phyloP scores from a whole-genome alignment of 1,140 invertebrate species.

The Aleiodes sp. region DNA sequence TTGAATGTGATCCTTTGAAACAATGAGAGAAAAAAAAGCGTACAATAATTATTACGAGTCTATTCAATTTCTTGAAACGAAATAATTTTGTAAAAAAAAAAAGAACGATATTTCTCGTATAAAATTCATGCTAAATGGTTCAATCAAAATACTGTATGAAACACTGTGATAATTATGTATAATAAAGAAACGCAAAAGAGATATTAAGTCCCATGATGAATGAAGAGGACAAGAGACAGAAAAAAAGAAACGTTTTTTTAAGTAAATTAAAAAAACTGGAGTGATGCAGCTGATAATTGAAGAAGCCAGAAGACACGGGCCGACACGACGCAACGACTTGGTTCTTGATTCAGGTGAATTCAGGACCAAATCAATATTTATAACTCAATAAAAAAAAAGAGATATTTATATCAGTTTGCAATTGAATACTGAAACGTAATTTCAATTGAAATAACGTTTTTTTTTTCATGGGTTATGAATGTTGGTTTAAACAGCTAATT shows the following conservation, averaged over 20 bases:
- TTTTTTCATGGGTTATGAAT: conserved; percentile 51
- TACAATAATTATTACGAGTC: conserved; percentile 8
- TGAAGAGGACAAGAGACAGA: conserved; percentile 46
- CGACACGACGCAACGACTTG: conserved; percentile 50
- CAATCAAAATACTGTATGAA: conserved; percentile 9
- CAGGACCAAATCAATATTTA: conserved; percentile 65
- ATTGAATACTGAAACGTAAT: neutral
- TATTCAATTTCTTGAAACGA: conserved; percentile 4
- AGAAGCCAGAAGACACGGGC: conserved; percentile 30
- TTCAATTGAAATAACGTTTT: neutral
- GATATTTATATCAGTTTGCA: neutral
- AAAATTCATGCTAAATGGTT: conserved; percentile 10
- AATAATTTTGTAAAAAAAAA: neutral
- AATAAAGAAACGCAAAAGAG: conserved; percentile 45
- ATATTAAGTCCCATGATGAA: conserved; percentile 44
- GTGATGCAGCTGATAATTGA: conserved; percentile 42
- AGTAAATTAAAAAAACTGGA: conserved; percentile 42
- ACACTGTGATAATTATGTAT: conserved; percentile 34
- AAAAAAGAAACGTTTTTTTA: too few species aligned
- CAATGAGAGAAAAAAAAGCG: too few species aligned
- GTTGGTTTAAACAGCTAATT: conserved; percentile 53
- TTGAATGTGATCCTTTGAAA: too few species aligned
- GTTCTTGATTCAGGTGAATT: conserved; percentile 66
- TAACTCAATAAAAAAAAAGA: too few species aligned
- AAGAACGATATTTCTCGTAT: neutral